phyloP scores from a whole-genome alignment of 1,140 invertebrate species.

The Orius laevigatus region DNA sequence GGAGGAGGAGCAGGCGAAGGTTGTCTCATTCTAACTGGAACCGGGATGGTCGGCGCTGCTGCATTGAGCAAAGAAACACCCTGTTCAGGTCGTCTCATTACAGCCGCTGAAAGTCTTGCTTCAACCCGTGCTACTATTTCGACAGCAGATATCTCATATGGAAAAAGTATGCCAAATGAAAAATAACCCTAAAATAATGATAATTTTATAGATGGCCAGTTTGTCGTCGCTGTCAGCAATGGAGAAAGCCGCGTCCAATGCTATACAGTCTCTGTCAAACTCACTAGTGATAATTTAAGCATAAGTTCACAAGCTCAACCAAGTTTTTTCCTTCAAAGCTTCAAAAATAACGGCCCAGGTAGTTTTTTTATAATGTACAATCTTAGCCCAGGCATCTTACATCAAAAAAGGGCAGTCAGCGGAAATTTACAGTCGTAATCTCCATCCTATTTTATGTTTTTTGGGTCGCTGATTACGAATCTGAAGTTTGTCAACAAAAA shows the following conservation, averaged over 20 bases:
- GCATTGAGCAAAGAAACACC: conserved; percentile 35
- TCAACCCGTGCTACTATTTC: conserved; percentile 54
- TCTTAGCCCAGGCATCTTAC: background rate
- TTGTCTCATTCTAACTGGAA: conserved; percentile 62
- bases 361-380: background rate
- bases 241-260: conserved; percentile 57
- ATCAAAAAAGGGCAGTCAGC: background rate
- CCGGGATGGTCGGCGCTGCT: conserved; percentile 61
- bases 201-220: conserved; percentile 46
- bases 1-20: conserved; percentile 69
- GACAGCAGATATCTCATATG: conserved; percentile 55
- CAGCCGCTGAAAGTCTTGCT: conserved; percentile 50
- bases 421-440: background rate
- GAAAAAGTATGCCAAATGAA: conserved; percentile 45
- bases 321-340: conserved; percentile 60
- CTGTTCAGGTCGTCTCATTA: conserved; percentile 23
- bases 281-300: conserved; percentile 36
- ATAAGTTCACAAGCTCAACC: conserved; percentile 58
- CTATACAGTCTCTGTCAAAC: conserved; percentile 45
- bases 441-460: no score
- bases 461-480: no score
- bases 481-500: no score
- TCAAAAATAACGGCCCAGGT: conserved; percentile 23
- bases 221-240: conserved; percentile 59
- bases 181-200: conserved; percentile 12